phyloP scores from a whole-genome alignment of 2,113 vertebrate genomes.

The Calyptommatus sinebrachiatus region DNA sequence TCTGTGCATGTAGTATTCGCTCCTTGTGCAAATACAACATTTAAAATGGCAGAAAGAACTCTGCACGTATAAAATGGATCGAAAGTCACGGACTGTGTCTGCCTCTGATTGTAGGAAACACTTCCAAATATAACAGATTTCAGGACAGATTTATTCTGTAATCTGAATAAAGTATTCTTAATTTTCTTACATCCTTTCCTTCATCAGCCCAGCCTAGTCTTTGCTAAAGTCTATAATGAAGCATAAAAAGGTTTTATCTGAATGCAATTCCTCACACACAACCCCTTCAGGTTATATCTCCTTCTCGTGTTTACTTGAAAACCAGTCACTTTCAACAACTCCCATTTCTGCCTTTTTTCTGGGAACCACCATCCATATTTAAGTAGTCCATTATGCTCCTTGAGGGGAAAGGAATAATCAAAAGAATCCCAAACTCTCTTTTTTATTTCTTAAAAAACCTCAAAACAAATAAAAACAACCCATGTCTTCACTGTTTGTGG shows the following conservation, averaged over 20 bases:
- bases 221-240: constrained; percentile 13
- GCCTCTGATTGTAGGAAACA: background rate
- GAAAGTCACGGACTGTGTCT: background rate
- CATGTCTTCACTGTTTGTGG: background rate
- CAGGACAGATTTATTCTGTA: too few species aligned
- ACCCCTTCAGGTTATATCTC: background rate
- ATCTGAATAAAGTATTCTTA: background rate
- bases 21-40: background rate
- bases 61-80: constrained; percentile 5
- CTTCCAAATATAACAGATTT: too few species aligned
- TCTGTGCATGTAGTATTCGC: background rate
- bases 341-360: constrained; percentile 2
- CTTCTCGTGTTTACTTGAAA: constrained; percentile 15
- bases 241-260: background rate
- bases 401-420: constrained; percentile 20
- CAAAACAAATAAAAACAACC: constrained; percentile 14
- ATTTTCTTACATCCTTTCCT: background rate
- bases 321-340: accelerated
- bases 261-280: too few species aligned
- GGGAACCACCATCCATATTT: background rate
- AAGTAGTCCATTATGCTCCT: constrained; percentile 5
- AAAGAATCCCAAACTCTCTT: background rate
- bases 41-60: background rate
- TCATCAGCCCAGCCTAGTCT: background rate
- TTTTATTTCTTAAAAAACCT: background rate